Evolutionary conservation across 2,797 vertebrate genomes (phyloP).

Genomic region (Coranthus polyacanthus): DNA sequence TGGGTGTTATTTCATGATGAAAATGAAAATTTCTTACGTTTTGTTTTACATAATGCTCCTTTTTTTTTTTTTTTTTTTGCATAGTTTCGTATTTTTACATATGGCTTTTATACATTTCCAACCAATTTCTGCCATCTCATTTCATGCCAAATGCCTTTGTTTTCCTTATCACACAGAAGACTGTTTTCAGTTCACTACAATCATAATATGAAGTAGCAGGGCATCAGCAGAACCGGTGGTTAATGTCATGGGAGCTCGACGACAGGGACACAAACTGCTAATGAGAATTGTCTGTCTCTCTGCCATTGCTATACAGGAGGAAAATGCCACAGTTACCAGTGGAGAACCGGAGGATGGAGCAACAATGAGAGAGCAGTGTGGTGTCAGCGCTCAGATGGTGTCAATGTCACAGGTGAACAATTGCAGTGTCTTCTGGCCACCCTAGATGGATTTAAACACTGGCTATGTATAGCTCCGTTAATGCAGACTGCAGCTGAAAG

Average conservation of each 20-base stretch:
- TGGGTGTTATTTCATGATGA: background rate
- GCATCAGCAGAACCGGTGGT: slow-evolving; percentile 21
- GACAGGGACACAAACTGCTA: slow-evolving; percentile 53
- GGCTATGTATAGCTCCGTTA: slow-evolving; percentile 8
- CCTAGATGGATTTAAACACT: background rate
- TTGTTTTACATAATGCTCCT: no score
- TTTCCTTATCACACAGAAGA: background rate
- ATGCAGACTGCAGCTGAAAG: slow-evolving; percentile 14
- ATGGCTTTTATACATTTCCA: slow-evolving; percentile 29
- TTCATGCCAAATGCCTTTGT: slow-evolving; percentile 37
- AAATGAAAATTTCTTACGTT: background rate
- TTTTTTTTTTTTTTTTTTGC: no score
- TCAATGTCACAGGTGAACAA: slow-evolving; percentile 94
- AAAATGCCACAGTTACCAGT: slow-evolving; percentile 93
- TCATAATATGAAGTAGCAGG: slow-evolving; percentile 25
- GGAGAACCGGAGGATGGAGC: slow-evolving; percentile 92
- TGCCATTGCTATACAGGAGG: slow-evolving; percentile 85
- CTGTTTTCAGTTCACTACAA: slow-evolving; percentile 11
- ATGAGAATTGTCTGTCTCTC: slow-evolving; percentile 58
- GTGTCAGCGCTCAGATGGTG: slow-evolving; percentile 96
- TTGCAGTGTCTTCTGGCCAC: background rate
- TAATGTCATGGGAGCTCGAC: slow-evolving; percentile 48
- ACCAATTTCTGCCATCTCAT: slow-evolving; percentile 31
- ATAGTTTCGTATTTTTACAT: no score
- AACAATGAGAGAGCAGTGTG: slow-evolving; percentile 93